Evolutionary conservation across 2,888 invertebrate genomes (phyloP), one percentile per base, ranked within the genome.

Genomic region (Hemistola chrysoprasaria): DNA sequence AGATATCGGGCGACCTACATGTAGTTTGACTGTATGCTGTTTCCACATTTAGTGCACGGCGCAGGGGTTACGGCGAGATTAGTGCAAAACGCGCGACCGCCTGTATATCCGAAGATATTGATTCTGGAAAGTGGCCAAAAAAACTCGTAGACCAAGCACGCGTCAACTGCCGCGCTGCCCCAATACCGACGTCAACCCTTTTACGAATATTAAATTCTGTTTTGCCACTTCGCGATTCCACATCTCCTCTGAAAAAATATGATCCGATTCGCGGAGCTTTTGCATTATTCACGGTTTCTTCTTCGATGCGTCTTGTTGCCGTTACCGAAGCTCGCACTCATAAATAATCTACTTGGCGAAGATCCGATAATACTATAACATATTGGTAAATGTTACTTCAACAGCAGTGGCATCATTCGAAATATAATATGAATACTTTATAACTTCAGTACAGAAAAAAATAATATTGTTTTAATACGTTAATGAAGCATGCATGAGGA

Each of bases 141-240:
- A 87, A 87, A 83, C 75, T 81, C 74, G 64, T 78, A 78, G 78
- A 76, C 76, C 73, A 74, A 74, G 80, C 84, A 81, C 84, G 86
- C 88, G 86, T 87, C 85, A 86, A 86, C 82, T 80, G 75, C 78
- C 79, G 76, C 78, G 80, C 78, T 81, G 81, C 76, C 77, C 80
- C 81, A 78, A 74, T 76, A 75, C 75, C 79, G 75, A 72, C 80
- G 76, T 88, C 81, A 88, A 87, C 86, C 88, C 88, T 87, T 88
- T 88, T 78, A 87, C 88, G 85, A 87, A 88, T 88, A 88, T 88
- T 87, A 88, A 87, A 88, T 87, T 87, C 83, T 87, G 87, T 88
- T 88, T 87, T 87, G 86, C 85, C 85, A 86, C 84, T 87, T 88
- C 76, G 78, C 81, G 78, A 82, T 76, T 85, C 78, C 76, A 81